Evolutionary conservation across 2,797 vertebrate genomes (phyloP).

Genomic region (Alca torda): DNA sequence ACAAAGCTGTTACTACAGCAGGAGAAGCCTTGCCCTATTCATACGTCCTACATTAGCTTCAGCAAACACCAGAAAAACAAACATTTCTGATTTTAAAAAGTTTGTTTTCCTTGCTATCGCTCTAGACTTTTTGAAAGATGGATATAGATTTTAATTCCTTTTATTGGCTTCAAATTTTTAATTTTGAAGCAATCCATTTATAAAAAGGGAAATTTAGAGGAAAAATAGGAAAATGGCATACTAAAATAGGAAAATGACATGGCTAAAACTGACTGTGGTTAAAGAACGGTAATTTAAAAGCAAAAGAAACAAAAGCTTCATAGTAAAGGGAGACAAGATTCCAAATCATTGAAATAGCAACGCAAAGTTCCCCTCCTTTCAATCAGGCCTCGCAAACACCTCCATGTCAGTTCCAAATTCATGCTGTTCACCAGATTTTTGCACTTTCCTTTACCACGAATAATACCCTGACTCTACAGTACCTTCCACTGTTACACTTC

Average conservation of each 20-base stretch:
- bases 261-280: background rate
- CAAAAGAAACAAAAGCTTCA: background rate
- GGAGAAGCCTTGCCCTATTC: background rate
- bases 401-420: background rate
- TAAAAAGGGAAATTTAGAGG: background rate
- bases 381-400: background rate
- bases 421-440: background rate
- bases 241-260: background rate
- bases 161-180: background rate
- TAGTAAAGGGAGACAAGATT: background rate
- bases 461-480: background rate
- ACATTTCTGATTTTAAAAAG: background rate
- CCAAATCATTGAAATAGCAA: background rate
- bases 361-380: background rate
- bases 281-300: background rate
- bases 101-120: background rate
- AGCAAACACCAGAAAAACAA: background rate
- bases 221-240: background rate
- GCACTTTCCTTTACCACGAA: background rate
- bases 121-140: background rate
- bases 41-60: background rate
- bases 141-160: background rate
- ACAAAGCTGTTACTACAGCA: background rate
- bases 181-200: background rate
- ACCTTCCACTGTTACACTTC: background rate